Percentiles rank a stretch among this genome's conserved stretches.
phyloP scores from a whole-genome alignment of 2,797 vertebrate species.

The Cynopterus sphinx region DNA sequence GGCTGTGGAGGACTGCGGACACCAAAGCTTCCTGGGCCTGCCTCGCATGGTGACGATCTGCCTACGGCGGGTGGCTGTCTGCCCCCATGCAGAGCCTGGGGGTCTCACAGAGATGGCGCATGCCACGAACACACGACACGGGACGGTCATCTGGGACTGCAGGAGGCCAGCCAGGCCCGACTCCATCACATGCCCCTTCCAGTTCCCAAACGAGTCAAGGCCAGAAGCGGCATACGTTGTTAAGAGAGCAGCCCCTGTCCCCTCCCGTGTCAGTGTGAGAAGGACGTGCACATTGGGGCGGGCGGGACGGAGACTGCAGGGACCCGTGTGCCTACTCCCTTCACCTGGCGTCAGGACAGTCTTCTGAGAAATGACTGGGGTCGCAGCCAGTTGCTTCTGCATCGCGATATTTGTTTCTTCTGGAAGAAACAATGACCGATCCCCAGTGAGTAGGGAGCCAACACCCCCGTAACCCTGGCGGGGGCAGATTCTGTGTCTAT shows the following conservation, averaged over 20 bases:
- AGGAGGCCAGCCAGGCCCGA: background rate
- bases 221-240: accelerated
- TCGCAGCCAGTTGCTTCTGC: background rate
- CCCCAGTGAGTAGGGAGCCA: no score
- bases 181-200: background rate
- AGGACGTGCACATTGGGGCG: no score
- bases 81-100: background rate
- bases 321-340: background rate
- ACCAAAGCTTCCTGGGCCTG: background rate
- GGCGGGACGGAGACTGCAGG: background rate
- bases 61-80: background rate
- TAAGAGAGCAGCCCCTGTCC: background rate
- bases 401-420: background rate
- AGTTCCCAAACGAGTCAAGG: background rate
- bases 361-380: background rate
- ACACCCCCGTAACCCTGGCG: no score
- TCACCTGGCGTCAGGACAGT: no score
- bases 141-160: background rate
- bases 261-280: background rate
- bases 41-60: background rate
- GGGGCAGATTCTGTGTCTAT: no score
- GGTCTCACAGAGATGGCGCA: background rate
- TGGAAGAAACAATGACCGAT: background rate
- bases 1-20: accelerated
- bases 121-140: accelerated